A percentile compares a stretch with the other conserved stretches of the same genome.
phyloP scores from a whole-genome alignment of 2,113 vertebrate genomes.

The Oenanthe melanoleuca region DNA sequence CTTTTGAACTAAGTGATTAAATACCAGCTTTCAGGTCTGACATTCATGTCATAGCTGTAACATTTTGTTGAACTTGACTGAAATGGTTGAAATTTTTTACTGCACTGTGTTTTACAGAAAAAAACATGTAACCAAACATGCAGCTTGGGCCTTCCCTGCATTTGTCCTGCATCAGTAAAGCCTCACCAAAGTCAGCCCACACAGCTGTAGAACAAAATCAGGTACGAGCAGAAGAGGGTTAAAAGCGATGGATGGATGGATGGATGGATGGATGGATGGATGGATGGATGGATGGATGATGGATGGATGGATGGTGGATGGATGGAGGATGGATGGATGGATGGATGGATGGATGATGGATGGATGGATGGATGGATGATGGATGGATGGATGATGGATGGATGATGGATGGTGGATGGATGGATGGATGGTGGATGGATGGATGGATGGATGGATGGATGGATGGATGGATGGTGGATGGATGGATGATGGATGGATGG shows the following conservation, averaged over 20 bases:
- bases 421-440: no score
- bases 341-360: no score
- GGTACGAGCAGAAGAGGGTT: neutral
- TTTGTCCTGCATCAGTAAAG: neutral
- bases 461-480: neutral
- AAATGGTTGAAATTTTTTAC: conserved; percentile 14
- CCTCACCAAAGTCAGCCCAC: neutral
- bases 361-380: neutral
- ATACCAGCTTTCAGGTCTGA: conserved; percentile 24
- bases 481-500: no score
- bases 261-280: neutral
- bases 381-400: neutral
- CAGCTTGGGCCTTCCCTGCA: neutral
- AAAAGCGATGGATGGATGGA: neutral
- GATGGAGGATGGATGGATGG: neutral
- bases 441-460: no score
- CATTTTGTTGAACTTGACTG: conserved; percentile 36
- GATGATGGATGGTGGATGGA: neutral
- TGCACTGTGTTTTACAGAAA: neutral
- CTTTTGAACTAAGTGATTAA: conserved; percentile 41
- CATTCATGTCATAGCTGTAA: conserved; percentile 37
- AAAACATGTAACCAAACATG: neutral
- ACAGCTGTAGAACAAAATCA: neutral
- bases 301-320: no score
- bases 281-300: neutral